Percentiles rank a stretch among this genome's conserved stretches.
Conservation (phyloP, 2,888 invertebrate species). For the Leptothorax acervorum region DNA sequence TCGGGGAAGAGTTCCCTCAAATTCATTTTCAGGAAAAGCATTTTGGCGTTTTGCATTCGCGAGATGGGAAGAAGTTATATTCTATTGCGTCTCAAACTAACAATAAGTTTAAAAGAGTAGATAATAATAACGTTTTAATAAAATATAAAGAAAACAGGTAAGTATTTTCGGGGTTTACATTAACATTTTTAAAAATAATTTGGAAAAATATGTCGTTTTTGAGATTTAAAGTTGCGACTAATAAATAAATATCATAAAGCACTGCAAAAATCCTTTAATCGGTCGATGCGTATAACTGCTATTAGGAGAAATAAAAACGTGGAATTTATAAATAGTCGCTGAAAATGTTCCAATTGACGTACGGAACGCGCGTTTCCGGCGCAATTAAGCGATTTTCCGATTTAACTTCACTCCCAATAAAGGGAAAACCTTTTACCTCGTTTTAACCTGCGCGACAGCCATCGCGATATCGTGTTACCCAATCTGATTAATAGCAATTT, state of each 20-base stretch:
- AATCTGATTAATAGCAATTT: slow-evolving; percentile 62
- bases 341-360: slow-evolving; percentile 22
- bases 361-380: not conserved
- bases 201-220: not conserved
- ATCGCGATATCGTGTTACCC: slow-evolving; percentile 68
- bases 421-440: slow-evolving; percentile 35
- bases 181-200: not conserved
- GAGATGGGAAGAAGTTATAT: slow-evolving; percentile 2
- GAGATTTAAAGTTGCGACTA: not conserved
- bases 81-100: not conserved
- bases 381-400: slow-evolving; percentile 4
- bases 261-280: not conserved
- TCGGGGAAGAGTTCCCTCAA: slow-evolving; percentile 12
- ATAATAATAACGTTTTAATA: not conserved
- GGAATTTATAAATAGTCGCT: slow-evolving; percentile 16
- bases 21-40: slow-evolving; percentile 39
- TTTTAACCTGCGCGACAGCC: slow-evolving; percentile 49
- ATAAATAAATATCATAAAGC: not conserved
- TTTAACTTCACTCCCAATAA: slow-evolving; percentile 40
- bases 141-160: not conserved
- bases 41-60: slow-evolving; percentile 11
- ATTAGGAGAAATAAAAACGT: not conserved
- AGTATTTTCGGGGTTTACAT: not conserved
- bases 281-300: not conserved
- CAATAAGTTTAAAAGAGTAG: not conserved